Evolutionary conservation across 2,113 vertebrate genomes (phyloP).

Genomic region (Rhinoptilus africanus): DNA sequence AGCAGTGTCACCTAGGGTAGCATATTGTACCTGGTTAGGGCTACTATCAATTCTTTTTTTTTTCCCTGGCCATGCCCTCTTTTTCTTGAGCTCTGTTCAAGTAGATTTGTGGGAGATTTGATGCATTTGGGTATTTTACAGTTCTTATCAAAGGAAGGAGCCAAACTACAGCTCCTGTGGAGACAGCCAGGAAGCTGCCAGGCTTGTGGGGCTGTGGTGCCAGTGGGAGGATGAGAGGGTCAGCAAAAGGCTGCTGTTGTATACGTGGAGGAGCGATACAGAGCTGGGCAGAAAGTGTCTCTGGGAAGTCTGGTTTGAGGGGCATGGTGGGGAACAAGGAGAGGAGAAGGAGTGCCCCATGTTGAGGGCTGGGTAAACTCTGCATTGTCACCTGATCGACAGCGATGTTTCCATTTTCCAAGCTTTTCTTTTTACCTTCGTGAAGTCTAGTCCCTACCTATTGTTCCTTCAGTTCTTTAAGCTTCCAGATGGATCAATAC

Average conservation of each 20-base stretch:
- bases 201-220: neutral
- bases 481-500: neutral
- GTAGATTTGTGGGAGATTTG: neutral
- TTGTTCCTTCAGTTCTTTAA: neutral
- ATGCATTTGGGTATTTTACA: neutral
- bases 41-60: neutral
- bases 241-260: neutral
- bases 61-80: neutral
- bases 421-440: neutral
- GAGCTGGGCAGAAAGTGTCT: neutral
- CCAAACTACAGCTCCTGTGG: neutral
- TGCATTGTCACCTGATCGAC: neutral
- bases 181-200: neutral
- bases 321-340: neutral
- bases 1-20: neutral
- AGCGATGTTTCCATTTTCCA: neutral
- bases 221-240: neutral
- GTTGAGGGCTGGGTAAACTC: neutral
- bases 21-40: neutral
- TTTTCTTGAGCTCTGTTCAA: neutral
- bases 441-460: neutral
- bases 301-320: neutral
- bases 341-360: neutral
- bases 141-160: neutral
- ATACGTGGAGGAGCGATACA: fast-evolving